These are phyloP conservation scores for Hormiphora californensis DNA, from an alignment of 37 sponge, comb jelly and placozoan species.

Conservation along the genomic window DNA sequence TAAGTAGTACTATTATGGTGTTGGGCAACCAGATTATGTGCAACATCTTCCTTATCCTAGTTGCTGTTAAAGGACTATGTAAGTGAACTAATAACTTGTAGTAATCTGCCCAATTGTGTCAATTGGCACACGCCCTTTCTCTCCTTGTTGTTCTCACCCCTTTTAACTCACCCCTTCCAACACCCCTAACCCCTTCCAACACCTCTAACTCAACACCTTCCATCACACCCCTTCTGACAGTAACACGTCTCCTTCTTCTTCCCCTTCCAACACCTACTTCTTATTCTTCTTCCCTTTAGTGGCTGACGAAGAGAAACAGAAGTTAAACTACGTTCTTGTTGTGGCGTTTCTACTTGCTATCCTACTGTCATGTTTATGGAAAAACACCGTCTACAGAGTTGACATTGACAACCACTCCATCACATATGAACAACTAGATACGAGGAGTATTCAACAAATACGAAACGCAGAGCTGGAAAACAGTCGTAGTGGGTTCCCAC, in stretches of 20 bases:
- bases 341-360: neutral
- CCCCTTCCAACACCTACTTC: too few relatives aligned
- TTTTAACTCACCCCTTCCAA: too few relatives aligned
- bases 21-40: constrained; percentile 47
- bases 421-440: constrained; percentile 26
- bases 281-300: neutral
- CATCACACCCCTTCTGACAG: too few relatives aligned
- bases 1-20: constrained; percentile 25
- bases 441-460: constrained; percentile 34
- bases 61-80: neutral
- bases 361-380: neutral
- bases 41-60: neutral
- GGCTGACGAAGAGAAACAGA: constrained; percentile 27
- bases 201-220: too few relatives aligned
- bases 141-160: too few relatives aligned
- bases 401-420: neutral
- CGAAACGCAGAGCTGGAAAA: too few relatives aligned
- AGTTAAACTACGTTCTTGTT: constrained; percentile 31
- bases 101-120: too few relatives aligned
- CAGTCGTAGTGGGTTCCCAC: too few relatives aligned
- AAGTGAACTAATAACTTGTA: neutral
- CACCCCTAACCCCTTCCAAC: too few relatives aligned
- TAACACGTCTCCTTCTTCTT: too few relatives aligned
- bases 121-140: too few relatives aligned
- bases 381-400: neutral